Evolutionary conservation across 2,888 invertebrate species (phyloP).

Genomic region (Troglohyphantes excavatus): DNA sequence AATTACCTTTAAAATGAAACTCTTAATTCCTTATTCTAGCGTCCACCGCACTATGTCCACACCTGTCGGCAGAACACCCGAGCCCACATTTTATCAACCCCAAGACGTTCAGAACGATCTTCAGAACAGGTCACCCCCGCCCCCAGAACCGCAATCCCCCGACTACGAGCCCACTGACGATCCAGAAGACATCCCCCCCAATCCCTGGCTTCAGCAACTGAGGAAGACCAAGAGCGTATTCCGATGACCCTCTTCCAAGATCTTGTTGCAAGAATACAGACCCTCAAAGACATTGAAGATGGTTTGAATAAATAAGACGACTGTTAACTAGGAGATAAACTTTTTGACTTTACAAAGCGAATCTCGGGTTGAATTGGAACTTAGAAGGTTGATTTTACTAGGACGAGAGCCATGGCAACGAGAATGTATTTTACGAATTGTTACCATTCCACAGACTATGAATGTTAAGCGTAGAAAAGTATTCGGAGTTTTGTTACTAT

Average conservation of each 20-base stretch:
- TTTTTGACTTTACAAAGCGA: no score
- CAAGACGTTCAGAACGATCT: neutral
- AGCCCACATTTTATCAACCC: slow-evolving; percentile 5
- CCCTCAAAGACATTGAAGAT: no score
- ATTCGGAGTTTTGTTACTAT: neutral
- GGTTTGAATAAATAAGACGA: no score
- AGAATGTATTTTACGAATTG: neutral
- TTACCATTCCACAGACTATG: neutral
- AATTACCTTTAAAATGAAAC: no score
- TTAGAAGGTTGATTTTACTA: neutral
- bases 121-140: neutral
- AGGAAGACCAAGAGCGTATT: slow-evolving; percentile 91
- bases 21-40: slow-evolving; percentile 27
- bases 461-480: neutral
- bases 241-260: slow-evolving; percentile 76
- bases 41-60: slow-evolving; percentile 68
- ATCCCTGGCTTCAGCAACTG: slow-evolving; percentile 93
- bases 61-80: slow-evolving; percentile 51
- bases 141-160: neutral
- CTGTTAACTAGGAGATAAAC: no score
- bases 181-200: slow-evolving; percentile 74
- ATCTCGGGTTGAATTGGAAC: neutral
- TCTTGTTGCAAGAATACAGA: no score
- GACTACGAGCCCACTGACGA: neutral
- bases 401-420: neutral